A percentile compares a stretch with the other conserved stretches of the same genome.
These are phyloP conservation scores for Nicator chloris DNA, from an alignment of 2,113 vertebrate genomes.

Conservation along the genomic window DNA sequence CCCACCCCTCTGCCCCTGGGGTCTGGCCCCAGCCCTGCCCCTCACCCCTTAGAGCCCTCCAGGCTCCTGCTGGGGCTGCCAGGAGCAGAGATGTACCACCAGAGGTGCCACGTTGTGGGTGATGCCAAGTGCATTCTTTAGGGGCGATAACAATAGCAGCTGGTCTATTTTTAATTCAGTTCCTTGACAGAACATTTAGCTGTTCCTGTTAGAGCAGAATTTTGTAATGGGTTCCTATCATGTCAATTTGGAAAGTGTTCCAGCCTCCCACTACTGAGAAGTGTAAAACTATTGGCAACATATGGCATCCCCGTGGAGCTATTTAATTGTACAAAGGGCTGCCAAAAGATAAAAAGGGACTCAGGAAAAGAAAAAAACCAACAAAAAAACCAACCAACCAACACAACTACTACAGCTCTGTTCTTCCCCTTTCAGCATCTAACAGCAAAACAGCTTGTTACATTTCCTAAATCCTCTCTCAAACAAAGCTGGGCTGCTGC, in stretches of 20 bases:
- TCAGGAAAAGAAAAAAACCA: not conserved
- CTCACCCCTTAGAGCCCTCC: not conserved
- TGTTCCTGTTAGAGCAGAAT: slow-evolving; percentile 51
- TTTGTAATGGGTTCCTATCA: slow-evolving; percentile 71
- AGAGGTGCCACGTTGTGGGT: not conserved
- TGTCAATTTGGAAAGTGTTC: slow-evolving; percentile 69
- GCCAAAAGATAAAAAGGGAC: slow-evolving; percentile 67
- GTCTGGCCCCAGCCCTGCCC: not conserved
- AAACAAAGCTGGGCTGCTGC: slow-evolving; percentile 2
- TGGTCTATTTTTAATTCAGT: slow-evolving; percentile 67
- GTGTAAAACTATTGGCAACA: slow-evolving; percentile 72
- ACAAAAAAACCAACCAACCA: not conserved
- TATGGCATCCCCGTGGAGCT: slow-evolving; percentile 69
- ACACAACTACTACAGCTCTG: slow-evolving; percentile 9
- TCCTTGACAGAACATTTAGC: slow-evolving; percentile 70
- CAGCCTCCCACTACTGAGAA: slow-evolving; percentile 68
- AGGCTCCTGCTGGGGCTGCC: not conserved
- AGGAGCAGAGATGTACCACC: not conserved
- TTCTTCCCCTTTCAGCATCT: slow-evolving; percentile 45
- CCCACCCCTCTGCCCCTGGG: not conserved
- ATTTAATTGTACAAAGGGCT: slow-evolving; percentile 69
- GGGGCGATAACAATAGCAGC: slow-evolving; percentile 65
- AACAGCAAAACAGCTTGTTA: slow-evolving; percentile 49
- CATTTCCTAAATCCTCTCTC: slow-evolving; percentile 46
- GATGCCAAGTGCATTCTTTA: slow-evolving; percentile 50